Conservation (phyloP, 2,113 vertebrate genomes). For the Eptesicus fuscus region DNA sequence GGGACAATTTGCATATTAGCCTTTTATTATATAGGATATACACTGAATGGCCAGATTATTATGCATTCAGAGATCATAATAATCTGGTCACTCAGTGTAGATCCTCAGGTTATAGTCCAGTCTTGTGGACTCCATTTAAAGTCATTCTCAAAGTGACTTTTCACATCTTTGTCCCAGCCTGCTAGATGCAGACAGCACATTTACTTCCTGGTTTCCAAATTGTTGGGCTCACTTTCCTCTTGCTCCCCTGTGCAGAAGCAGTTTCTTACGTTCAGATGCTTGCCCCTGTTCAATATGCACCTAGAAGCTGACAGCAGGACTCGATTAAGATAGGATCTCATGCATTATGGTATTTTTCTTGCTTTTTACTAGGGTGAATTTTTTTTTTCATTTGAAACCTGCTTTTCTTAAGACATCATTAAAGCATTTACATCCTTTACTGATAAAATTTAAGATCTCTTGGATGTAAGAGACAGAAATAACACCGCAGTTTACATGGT, state of each 20-base stretch:
- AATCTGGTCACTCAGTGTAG: too few relatives aligned
- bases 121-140: constrained; percentile 46
- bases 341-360: background rate
- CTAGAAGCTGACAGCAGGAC: background rate
- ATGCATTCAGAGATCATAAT: too few relatives aligned
- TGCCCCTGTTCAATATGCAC: background rate
- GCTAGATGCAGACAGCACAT: background rate
- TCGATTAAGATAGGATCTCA: background rate
- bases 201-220: constrained; percentile 13
- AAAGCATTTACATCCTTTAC: background rate
- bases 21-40: too few relatives aligned
- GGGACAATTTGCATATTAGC: too few relatives aligned
- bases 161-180: constrained; percentile 22
- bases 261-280: background rate
- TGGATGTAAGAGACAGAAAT: background rate
- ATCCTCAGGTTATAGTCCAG: constrained; percentile 42
- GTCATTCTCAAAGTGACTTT: constrained; percentile 58
- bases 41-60: too few relatives aligned
- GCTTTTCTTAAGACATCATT: background rate
- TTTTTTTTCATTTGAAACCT: constrained; percentile 12
- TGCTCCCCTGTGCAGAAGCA: background rate
- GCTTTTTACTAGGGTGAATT: background rate
- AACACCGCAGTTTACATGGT: background rate
- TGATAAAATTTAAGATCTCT: constrained; percentile 31
- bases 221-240: background rate